phyloP scores from a whole-genome alignment of 2,888 invertebrate genomes.

The Orthonevra nobilis region DNA sequence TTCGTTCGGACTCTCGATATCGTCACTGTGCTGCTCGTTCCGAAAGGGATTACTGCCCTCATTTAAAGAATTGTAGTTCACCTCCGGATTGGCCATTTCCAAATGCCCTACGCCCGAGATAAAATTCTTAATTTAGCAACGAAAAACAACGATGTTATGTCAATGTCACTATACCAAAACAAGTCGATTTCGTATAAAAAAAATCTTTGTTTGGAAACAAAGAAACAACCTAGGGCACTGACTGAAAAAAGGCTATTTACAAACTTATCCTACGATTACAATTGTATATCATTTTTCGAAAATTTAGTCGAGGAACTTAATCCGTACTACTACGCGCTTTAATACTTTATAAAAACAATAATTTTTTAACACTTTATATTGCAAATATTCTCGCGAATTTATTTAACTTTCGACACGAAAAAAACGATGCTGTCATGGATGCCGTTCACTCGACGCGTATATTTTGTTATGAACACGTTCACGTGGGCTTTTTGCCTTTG shows the following conservation, averaged over 20 bases:
- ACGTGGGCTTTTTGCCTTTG: no score
- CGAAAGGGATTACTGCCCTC: slow-evolving; percentile 76
- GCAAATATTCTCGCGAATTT: slow-evolving; percentile 20
- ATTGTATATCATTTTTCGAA: slow-evolving; percentile 34
- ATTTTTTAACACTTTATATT: slow-evolving; percentile 25
- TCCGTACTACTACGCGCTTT: not conserved
- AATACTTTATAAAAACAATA: slow-evolving; percentile 14
- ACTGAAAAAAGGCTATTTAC: slow-evolving; percentile 33
- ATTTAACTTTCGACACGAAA: slow-evolving; percentile 25
- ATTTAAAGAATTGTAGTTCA: slow-evolving; percentile 77
- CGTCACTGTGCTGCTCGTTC: slow-evolving; percentile 70
- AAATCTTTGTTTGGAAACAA: slow-evolving; percentile 70
- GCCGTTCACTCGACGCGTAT: slow-evolving; percentile 26
- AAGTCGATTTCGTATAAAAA: slow-evolving; percentile 60
- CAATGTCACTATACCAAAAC: slow-evolving; percentile 69
- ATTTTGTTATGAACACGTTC: slow-evolving; percentile 1
- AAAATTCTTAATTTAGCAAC: slow-evolving; percentile 35
- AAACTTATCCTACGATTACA: slow-evolving; percentile 17
- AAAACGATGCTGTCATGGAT: slow-evolving; percentile 55
- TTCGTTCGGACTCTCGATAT: slow-evolving; percentile 73
- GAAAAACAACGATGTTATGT: slow-evolving; percentile 42
- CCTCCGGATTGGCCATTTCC: slow-evolving; percentile 77
- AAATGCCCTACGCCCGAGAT: not conserved
- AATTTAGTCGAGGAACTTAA: slow-evolving; percentile 38
- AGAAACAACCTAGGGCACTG: slow-evolving; percentile 55